Conservation (phyloP, 2,888 invertebrate species). For the Drosophila crucigera region DNA sequence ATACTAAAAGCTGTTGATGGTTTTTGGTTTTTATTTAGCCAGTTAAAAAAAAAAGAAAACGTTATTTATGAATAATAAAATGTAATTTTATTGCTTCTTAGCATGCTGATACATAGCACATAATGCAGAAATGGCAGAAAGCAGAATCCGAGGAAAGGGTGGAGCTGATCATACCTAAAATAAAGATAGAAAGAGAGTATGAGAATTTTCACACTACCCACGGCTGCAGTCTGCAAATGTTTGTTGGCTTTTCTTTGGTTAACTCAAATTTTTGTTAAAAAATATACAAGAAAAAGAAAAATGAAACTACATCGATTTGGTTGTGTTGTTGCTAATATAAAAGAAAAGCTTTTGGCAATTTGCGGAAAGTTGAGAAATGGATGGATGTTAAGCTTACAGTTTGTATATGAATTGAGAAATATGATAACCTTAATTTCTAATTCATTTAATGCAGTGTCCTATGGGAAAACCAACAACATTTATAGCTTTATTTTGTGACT, state of each 20-base stretch:
- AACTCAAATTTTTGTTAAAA: constrained; percentile 37
- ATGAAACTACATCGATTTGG: constrained; percentile 83
- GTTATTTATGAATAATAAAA: constrained; percentile 56
- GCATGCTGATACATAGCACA: constrained; percentile 59
- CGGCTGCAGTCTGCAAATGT: constrained; percentile 35
- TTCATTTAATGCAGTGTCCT: constrained; percentile 63
- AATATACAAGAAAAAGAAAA: constrained; percentile 5
- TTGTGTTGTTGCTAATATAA: constrained; percentile 82
- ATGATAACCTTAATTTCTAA: constrained; percentile 48
- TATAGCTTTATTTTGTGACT: constrained; percentile 77
- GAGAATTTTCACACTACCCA: background rate
- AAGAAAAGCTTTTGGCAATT: constrained; percentile 35
- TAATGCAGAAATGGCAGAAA: constrained; percentile 3
- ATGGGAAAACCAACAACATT: constrained; percentile 54
- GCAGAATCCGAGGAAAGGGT: background rate
- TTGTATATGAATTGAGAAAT: constrained; percentile 27
- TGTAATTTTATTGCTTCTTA: constrained; percentile 72
- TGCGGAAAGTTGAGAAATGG: background rate
- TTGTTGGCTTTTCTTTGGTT: constrained; percentile 58
- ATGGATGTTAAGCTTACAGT: constrained; percentile 11
- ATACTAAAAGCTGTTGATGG: constrained; percentile 54
- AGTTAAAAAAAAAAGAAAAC: constrained; percentile 34
- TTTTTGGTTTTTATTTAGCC: constrained; percentile 71
- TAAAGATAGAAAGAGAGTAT: too few relatives aligned
- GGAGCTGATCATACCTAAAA: background rate